A percentile compares a stretch with the other conserved stretches of the same genome.
Conservation (phyloP, 2,888 invertebrate species). For the Drosophila emarginata region DNA sequence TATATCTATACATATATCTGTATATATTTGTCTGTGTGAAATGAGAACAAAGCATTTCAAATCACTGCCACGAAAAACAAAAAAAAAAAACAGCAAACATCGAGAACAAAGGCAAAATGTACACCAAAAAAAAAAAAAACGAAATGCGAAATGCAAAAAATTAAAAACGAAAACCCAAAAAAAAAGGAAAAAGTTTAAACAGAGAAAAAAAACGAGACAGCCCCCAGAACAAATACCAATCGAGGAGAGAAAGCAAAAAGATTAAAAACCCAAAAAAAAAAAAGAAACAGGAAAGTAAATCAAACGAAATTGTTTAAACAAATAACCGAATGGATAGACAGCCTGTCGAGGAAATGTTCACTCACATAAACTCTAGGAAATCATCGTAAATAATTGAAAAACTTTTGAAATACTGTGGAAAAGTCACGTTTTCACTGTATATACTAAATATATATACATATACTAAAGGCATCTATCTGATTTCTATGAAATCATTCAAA, state of each 20-base stretch:
- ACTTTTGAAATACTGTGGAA: background rate
- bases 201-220: slow-evolving; percentile 19
- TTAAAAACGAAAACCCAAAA: background rate
- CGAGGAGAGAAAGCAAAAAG: slow-evolving; percentile 6
- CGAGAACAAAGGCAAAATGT: slow-evolving; percentile 18
- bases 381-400: slow-evolving; percentile 6
- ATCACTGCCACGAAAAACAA: slow-evolving; percentile 46
- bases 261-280: background rate
- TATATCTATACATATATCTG: slow-evolving; percentile 18
- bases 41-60: slow-evolving; percentile 68
- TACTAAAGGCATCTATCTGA: background rate
- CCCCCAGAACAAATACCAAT: slow-evolving; percentile 8
- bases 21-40: slow-evolving; percentile 18
- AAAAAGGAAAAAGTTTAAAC: slow-evolving; percentile 32
- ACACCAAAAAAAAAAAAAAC: slow-evolving; percentile 2
- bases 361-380: background rate
- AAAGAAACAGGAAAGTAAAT: slow-evolving; percentile 16
- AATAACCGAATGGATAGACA: background rate
- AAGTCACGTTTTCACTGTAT: background rate
- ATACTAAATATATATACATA: background rate
- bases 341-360: slow-evolving; percentile 1
- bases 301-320: slow-evolving; percentile 19
- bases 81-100: slow-evolving; percentile 48
- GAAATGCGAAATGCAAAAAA: slow-evolving; percentile 2
- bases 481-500: background rate